phyloP scores from a whole-genome alignment of 2,888 invertebrate species.

The Fragum whitleyi region DNA sequence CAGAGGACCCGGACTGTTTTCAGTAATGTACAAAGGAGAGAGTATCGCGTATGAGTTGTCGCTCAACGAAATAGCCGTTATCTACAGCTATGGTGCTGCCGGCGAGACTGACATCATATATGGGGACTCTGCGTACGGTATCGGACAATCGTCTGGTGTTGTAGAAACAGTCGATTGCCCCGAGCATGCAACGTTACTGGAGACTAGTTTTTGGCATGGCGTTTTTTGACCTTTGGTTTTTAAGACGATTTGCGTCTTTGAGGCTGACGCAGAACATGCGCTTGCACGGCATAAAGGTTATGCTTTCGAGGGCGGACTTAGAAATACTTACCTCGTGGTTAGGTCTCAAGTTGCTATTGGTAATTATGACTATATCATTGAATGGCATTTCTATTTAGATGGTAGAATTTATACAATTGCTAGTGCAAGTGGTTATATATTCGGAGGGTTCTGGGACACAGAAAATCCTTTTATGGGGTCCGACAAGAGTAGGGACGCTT shows the following conservation, averaged over 20 bases:
- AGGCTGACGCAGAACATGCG: slow-evolving; percentile 65
- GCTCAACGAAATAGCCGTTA: slow-evolving; percentile 67
- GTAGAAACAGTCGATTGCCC: slow-evolving; percentile 72
- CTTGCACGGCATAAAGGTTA: slow-evolving; percentile 65
- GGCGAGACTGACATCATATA: slow-evolving; percentile 64
- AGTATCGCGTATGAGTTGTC: slow-evolving; percentile 72
- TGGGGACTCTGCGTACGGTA: slow-evolving; percentile 63
- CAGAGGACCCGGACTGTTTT: slow-evolving; percentile 58
- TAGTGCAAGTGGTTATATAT: slow-evolving; percentile 63
- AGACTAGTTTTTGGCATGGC: slow-evolving; percentile 61
- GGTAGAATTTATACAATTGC: slow-evolving; percentile 62
- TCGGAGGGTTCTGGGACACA: slow-evolving; percentile 65
- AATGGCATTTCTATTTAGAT: slow-evolving; percentile 66
- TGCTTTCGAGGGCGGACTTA: slow-evolving; percentile 64
- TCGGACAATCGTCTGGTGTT: slow-evolving; percentile 63
- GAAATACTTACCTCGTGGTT: slow-evolving; percentile 62
- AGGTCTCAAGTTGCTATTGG: slow-evolving; percentile 61
- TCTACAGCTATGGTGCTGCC: slow-evolving; percentile 63
- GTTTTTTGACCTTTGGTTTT: slow-evolving; percentile 44
- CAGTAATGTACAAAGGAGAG: slow-evolving; percentile 63
- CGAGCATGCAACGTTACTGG: slow-evolving; percentile 64
- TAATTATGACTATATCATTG: slow-evolving; percentile 71
- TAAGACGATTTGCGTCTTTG: slow-evolving; percentile 71
- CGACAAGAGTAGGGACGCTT: slow-evolving; percentile 60
- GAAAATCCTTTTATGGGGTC: slow-evolving; percentile 60